Conservation (phyloP, 1,140 invertebrate species). For the Coenobita brevimanus region DNA sequence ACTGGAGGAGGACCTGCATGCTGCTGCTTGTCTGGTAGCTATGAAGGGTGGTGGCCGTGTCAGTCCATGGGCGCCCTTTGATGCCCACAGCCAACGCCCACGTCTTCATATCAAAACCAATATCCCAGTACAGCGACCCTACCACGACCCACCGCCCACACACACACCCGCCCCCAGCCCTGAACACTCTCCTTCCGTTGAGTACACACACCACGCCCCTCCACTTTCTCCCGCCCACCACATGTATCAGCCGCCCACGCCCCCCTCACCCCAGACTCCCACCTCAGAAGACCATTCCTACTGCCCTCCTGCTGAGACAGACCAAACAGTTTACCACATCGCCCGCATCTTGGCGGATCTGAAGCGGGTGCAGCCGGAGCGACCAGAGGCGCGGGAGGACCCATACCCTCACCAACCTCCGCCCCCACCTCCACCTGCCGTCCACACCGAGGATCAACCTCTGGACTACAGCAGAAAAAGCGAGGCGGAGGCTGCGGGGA, state of each 20-base stretch:
- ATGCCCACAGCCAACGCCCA: conserved; percentile 55
- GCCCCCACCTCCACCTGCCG: conserved; percentile 21
- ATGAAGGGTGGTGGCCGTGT: conserved; percentile 50
- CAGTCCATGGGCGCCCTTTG: conserved; percentile 48
- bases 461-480: conserved; percentile 52
- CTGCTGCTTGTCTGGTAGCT: conserved; percentile 48
- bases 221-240: conserved; percentile 53
- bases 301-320: conserved; percentile 40
- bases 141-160: conserved; percentile 51
- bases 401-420: neutral
- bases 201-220: conserved; percentile 43
- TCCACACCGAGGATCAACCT: conserved; percentile 6
- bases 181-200: conserved; percentile 53
- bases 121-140: conserved; percentile 40
- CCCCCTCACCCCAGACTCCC: conserved; percentile 49
- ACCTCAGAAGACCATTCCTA: conserved; percentile 40
- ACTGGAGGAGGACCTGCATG: conserved; percentile 51
- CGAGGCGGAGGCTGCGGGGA: conserved; percentile 31
- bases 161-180: conserved; percentile 59
- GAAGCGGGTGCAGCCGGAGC: conserved; percentile 77
- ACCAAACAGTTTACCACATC: conserved; percentile 73
- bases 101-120: conserved; percentile 57
- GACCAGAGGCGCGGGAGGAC: conserved; percentile 70
- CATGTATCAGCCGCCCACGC: conserved; percentile 62
- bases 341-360: conserved; percentile 79